Evolutionary conservation across 2,797 vertebrate genomes (phyloP).

Genomic region (Simalia tracyae): DNA sequence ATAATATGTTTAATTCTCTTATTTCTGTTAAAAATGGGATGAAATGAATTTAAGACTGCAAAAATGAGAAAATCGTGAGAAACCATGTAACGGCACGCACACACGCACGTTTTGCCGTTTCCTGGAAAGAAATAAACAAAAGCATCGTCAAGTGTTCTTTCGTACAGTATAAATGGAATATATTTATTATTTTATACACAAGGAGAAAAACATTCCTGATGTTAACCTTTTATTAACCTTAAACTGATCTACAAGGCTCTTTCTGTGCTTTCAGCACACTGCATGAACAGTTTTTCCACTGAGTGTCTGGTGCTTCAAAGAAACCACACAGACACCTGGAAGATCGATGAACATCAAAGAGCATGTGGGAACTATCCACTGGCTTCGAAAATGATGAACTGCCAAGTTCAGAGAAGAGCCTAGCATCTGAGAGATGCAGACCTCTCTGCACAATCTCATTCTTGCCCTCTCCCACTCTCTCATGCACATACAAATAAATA

Average conservation of each 20-base stretch:
- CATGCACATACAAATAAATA: background rate
- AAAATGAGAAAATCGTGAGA: background rate
- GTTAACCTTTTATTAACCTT: slow-evolving; percentile 28
- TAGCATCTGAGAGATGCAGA: background rate
- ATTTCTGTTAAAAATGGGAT: background rate
- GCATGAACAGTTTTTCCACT: background rate
- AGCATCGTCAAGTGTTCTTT: background rate
- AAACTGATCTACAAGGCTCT: slow-evolving; percentile 17
- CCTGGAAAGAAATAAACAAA: background rate
- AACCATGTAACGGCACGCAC: background rate
- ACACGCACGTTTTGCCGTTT: background rate
- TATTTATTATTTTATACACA: background rate
- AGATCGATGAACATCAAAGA: slow-evolving; percentile 24
- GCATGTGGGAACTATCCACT: slow-evolving; percentile 27
- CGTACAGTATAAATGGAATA: background rate
- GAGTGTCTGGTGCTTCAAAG: slow-evolving; percentile 3
- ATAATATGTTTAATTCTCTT: background rate
- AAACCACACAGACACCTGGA: slow-evolving; percentile 38
- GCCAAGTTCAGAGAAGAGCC: slow-evolving; percentile 19
- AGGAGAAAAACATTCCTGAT: background rate
- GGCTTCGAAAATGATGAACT: slow-evolving; percentile 31
- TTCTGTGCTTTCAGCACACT: background rate
- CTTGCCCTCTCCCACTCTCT: background rate
- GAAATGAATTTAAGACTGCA: background rate
- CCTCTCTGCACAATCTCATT: background rate